A percentile compares a stretch with the other conserved stretches of the same genome.
Conservation (phyloP, 2,113 vertebrate species). For the Andinoacara biseriatus region DNA sequence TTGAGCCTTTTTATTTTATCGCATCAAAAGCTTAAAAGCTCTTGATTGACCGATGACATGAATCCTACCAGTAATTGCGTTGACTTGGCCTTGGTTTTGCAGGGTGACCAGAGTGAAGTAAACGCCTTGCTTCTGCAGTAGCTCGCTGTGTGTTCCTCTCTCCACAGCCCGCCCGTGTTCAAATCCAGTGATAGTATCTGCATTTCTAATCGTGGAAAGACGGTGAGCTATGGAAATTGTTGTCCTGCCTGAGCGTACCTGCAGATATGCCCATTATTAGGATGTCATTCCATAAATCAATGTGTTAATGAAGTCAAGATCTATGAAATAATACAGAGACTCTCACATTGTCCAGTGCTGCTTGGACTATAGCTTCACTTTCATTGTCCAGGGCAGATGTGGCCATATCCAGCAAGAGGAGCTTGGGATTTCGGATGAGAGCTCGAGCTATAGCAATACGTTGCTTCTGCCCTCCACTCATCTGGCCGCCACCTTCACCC, state of each 20-base stretch:
- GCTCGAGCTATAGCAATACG: slow-evolving; percentile 95
- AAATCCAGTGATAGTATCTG: slow-evolving; percentile 83
- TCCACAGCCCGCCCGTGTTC: slow-evolving; percentile 81
- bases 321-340: background rate
- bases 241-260: slow-evolving; percentile 81
- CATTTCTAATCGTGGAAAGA: slow-evolving; percentile 81
- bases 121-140: slow-evolving; percentile 79
- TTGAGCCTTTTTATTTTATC: background rate
- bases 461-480: slow-evolving; percentile 98
- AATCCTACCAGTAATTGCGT: slow-evolving; percentile 48
- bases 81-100: slow-evolving; percentile 72
- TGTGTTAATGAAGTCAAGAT: background rate
- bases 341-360: slow-evolving; percentile 89
- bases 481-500: slow-evolving; percentile 93
- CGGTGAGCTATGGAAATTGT: slow-evolving; percentile 84
- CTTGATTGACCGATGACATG: background rate
- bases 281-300: background rate
- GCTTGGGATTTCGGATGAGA: slow-evolving; percentile 90
- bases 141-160: slow-evolving; percentile 77
- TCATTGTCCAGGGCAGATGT: slow-evolving; percentile 97
- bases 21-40: background rate
- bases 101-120: slow-evolving; percentile 84
- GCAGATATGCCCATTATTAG: background rate
- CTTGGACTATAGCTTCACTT: slow-evolving; percentile 91
- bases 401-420: slow-evolving; percentile 96